These are phyloP conservation scores for Pomacea maculata DNA, from an alignment of 1,140 invertebrate genomes.

Conservation along the genomic window DNA sequence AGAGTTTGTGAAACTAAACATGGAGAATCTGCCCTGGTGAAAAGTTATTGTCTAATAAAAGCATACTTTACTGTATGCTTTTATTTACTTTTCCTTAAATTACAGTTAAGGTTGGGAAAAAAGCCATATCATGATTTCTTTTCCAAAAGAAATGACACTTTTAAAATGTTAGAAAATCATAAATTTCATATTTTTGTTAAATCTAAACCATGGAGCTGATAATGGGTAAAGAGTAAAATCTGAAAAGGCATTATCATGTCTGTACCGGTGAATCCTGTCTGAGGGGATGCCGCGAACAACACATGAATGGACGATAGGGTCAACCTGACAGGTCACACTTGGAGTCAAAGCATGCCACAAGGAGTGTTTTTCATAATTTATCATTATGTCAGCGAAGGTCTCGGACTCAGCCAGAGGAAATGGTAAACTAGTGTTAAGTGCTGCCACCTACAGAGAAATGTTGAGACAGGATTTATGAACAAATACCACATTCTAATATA, in stretches of 20 bases:
- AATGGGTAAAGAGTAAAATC: too few species aligned
- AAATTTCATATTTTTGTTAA: too few species aligned
- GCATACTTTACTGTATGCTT: too few species aligned
- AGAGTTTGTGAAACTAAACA: too few species aligned
- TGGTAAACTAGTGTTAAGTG: conserved; percentile 29
- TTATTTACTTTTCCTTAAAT: too few species aligned
- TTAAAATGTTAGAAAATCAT: too few species aligned
- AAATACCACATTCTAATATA: not conserved
- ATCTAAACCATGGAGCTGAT: too few species aligned
- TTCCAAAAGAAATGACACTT: too few species aligned
- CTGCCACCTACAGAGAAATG: conserved; percentile 24
- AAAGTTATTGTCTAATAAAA: too few species aligned
- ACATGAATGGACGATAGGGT: conserved; percentile 30
- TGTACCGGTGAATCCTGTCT: conserved; percentile 18
- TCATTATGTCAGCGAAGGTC: conserved; percentile 26
- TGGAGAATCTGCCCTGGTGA: too few species aligned
- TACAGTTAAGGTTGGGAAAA: too few species aligned
- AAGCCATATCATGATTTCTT: too few species aligned
- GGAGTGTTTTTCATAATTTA: conserved; percentile 4
- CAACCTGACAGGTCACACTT: conserved; percentile 6
- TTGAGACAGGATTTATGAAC: not conserved
- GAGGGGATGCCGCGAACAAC: conserved; percentile 27
- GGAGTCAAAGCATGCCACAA: conserved; percentile 34
- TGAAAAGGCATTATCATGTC: not conserved
- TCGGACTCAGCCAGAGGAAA: conserved; percentile 21